Base-by-base conservation (phyloP, 2,797 vertebrate genomes). In the Chelonia mydas region DNA sequence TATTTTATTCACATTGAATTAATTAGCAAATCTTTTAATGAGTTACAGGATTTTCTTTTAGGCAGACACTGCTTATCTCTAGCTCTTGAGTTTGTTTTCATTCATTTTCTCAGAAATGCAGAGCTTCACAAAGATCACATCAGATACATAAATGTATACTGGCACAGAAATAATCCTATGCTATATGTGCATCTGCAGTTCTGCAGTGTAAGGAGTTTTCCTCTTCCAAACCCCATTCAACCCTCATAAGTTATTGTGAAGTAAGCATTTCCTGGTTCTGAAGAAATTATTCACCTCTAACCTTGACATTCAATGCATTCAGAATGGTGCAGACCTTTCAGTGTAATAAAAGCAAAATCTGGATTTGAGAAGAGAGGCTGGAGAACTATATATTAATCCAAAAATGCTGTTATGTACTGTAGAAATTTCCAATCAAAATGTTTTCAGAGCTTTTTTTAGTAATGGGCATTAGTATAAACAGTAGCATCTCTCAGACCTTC, bases 1-100 rank as follows among this genome's bases (percentile, higher is more conserved):
- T 5, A 53, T 97, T 94, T 96, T 94, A 96, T 96, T 97, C 94
- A 45, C 55, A 27, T 0, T 91, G 91, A 77, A 50, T 80, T 95
- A 88, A 97, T 96, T 97, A 95, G 50, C 61, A 97, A 98, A 96
- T 59, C 45, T 85, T 92, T 88, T 94, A 94, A 97, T 94, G 84
- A 94, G 87, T 95, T 94, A 85, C n/a, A 95, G 45, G 11, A 51
- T 90, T 96, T 96, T 82, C 53, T 95, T 96, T 96, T 93, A 97
- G 45, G 72, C 11, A 91, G 96, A 89, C 49, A 84, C 0, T 2
- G 31, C 91, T 95, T 96, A 84, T 96, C 61, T 88, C 33, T 89
- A 86, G 51, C 61, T 97, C 80, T 97, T 95, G 81, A 93, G 33
- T 94, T 96, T 97, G 93, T 94, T 98, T 96, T 96, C 74, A 92